Conservation (phyloP, 2,113 vertebrate genomes). For the Saguinus imperator region DNA sequence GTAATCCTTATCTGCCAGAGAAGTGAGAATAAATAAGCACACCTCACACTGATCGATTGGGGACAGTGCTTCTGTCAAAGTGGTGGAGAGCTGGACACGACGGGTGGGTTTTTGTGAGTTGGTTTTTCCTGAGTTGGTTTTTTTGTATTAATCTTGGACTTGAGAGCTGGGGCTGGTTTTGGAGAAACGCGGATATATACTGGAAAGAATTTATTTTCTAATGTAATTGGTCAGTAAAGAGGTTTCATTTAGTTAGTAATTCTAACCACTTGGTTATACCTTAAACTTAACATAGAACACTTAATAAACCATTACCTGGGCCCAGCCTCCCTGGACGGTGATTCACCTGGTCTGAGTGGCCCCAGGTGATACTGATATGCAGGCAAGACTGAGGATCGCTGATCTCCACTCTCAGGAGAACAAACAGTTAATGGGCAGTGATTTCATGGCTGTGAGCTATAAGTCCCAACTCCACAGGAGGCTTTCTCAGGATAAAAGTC, state of each 20-base stretch:
- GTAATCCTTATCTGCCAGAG: conserved; percentile 25
- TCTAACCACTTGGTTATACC: neutral
- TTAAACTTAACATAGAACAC: neutral
- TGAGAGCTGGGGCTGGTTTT: neutral
- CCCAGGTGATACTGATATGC: neutral
- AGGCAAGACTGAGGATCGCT: too few relatives aligned
- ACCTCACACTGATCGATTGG: accelerated
- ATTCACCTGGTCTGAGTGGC: neutral
- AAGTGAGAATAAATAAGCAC: neutral
- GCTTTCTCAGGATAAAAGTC: neutral
- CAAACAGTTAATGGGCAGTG: neutral
- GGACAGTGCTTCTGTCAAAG: neutral
- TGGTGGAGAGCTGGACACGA: neutral
- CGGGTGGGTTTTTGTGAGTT: neutral
- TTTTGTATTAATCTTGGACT: neutral
- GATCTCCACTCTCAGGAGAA: neutral
- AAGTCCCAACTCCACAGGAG: neutral
- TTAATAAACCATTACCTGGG: neutral
- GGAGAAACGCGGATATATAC: neutral
- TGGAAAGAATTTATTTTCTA: neutral
- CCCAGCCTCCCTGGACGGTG: neutral
- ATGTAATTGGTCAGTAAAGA: neutral
- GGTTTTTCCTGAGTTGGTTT: neutral
- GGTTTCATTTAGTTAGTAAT: neutral
- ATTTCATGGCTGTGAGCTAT: neutral